Base-by-base conservation (phyloP, 2,888 invertebrate genomes). In the Philaethria dido region DNA sequence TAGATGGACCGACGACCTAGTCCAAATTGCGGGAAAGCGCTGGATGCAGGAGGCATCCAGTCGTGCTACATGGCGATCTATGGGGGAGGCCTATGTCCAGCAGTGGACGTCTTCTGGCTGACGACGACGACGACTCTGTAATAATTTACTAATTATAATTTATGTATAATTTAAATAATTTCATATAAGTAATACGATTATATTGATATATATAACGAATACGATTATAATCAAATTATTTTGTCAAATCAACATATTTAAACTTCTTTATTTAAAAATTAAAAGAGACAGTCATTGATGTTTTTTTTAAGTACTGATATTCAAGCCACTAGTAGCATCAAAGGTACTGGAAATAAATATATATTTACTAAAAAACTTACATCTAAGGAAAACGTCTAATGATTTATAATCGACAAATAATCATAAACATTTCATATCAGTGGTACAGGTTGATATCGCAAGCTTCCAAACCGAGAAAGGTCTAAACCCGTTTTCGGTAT, bases 401-500 rank as follows among this genome's bases (percentile, higher is more conserved):
- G 22, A 57, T 57, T 42, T 57, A 22, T 57, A 57, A 57, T 57
- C 25, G 22, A 57, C 11, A 25, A 42, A 22, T 57, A 57, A 57
- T 57, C 42, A 57, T 57, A 57, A 57, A 42, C 42, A 42, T 42
- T 42, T 42, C 42, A 25, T 42, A 57, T 42, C 16, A 57, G 25
- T 45, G 25, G 25, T 48, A 55, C 74, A 76, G 74, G 77, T 78
- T 73, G 77, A 78, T 79, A 84, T 79, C 78, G 78, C 80, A 76
- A 59, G 59, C 59, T 66, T 63, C 76, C 74, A 74, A 80, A 79
- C 77, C 73, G 72, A 74, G 73, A 73, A 86, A 86, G 82, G 86
- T 83, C 82, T 84, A 88, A 92, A 91, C 91, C 86, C 81, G 92
- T 89, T 92, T 88, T 88, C 78, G 83, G 86, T 87, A 77, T 88